Conservation (phyloP, 1,140 invertebrate species). For the Saxidomus purpurata region DNA sequence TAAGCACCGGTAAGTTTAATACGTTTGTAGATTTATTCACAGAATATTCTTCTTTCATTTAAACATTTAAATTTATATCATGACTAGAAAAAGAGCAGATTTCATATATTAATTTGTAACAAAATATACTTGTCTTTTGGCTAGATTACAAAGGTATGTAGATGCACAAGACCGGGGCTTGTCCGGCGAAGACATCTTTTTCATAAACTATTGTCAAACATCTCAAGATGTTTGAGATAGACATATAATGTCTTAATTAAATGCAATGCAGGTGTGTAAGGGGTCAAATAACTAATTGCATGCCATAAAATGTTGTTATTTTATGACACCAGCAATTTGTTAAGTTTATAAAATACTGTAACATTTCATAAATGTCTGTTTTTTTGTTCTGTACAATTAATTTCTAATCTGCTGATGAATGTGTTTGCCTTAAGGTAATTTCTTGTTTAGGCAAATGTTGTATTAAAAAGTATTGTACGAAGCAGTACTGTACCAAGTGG, state of each 20-base stretch:
- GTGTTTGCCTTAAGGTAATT: not conserved
- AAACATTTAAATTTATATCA: no score
- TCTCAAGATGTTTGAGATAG: not conserved
- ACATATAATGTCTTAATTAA: constrained; percentile 43
- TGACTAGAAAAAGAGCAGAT: no score
- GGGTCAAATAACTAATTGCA: constrained; percentile 57
- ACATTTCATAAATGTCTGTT: constrained; percentile 48
- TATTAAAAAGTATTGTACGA: no score
- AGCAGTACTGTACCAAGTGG: no score
- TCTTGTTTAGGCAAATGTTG: not conserved
- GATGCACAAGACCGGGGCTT: no score
- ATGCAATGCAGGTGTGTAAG: constrained; percentile 58
- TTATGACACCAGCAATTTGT: constrained; percentile 51
- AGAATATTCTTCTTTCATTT: no score
- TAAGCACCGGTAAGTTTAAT: no score
- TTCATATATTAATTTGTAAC: no score
- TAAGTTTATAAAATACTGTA: constrained; percentile 57
- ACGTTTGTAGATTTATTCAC: no score
- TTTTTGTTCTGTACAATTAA: constrained; percentile 46
- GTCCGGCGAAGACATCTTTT: not conserved
- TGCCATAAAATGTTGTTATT: constrained; percentile 63
- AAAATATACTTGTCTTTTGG: no score
- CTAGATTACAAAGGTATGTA: not conserved
- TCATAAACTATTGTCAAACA: not conserved
- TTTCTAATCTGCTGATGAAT: constrained; percentile 22